Evolutionary conservation across 1,140 invertebrate genomes (phyloP), one percentile per base, ranked within the genome.

Genomic region (Nomia melanderi): DNA sequence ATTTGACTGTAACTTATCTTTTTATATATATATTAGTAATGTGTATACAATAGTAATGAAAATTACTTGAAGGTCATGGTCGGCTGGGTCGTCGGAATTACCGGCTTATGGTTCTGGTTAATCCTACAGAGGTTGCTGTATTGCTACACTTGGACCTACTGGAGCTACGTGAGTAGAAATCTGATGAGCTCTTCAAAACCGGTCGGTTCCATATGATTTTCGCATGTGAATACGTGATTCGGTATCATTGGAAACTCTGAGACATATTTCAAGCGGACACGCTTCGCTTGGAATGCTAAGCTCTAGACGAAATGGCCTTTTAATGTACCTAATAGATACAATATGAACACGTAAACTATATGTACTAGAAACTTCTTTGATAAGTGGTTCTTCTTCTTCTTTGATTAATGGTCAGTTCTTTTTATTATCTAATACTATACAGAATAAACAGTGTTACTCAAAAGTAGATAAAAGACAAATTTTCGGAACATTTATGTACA

Each of bases 61-160:
- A n/a, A n/a, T n/a, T n/a, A n/a, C n/a, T n/a, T 77, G 29, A 82
- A 91, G 90, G 66, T 88, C 41, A 59, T 60, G 29, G 77, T 71
- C 54, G 88, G 84, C 56, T 91, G 90, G 89, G 56, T 88, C 31
- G 72, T 77, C 33, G 77, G 86, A 31, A 88, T 84, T 39, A 71
- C 79, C n/a, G 81, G 85, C 67, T 57, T 91, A 1, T 91, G 90
- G 90, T 27, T 89, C 47, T 91, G 90, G 90, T 77, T 91, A 57
- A 85, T 90, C 25, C 73, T 83, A 3, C 90, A 91, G 39, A 85
- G 90, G 67, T 73, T 90, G 12, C 65, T 91, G 25, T 91, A 91
- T 57, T 91, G 90, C 77, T 79, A 76, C 23, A 83, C 90, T 17
- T 91, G 89, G 89, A 73, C 69, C 5, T 84, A 88, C 70, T 91